Base-by-base conservation (phyloP, 2,113 vertebrate species). In the Saguinus midas region DNA sequence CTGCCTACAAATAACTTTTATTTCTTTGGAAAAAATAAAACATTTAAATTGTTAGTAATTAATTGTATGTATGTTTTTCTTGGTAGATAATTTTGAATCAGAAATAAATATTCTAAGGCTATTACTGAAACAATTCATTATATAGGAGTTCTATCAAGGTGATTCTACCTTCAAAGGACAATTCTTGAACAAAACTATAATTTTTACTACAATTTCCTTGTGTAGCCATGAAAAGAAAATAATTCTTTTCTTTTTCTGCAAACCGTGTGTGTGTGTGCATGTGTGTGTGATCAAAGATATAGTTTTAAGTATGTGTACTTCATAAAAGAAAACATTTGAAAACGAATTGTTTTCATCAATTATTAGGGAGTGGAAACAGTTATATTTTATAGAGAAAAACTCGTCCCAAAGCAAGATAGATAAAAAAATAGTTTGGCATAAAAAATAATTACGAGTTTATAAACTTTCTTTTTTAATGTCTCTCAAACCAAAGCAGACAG, bases 41-140 rank as follows among this genome's bases (percentile, higher is more conserved):
- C 6, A 1, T 45, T 82, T 80, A 45, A 55, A 40, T 70, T 37
- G 93, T 73, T 73, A 68, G 48, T 91, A 84, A 55, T 64, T 3
- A 40, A 21, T 72, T 76, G 3, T 73, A 66, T 35, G 18, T 43
- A 61, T 81, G 40, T 85, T 81, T 94, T 66, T 76, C 80, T 72
- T 64, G n/a, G 61, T 88, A 37, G 52, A 64, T 78, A 64, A 64
- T 78, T 96, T 81, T 73, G 35, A 88, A 48, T 78, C 43, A 43
- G 76, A 89, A 96, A 95, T 82, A 89, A 96, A 95, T 94, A 92
- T 35, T 57, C 32, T 48, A 82, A 94, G 35, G 40, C 88, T 86
- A 55, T 61, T 79, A 29, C 40, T 70, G n/a, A 80, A 91, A 90
- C 86, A 68, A 29, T 57, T 90, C 37, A 92, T 82, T 78, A 52